phyloP scores from a whole-genome alignment of 2,797 vertebrate species.

The Pelochelys cantorii region DNA sequence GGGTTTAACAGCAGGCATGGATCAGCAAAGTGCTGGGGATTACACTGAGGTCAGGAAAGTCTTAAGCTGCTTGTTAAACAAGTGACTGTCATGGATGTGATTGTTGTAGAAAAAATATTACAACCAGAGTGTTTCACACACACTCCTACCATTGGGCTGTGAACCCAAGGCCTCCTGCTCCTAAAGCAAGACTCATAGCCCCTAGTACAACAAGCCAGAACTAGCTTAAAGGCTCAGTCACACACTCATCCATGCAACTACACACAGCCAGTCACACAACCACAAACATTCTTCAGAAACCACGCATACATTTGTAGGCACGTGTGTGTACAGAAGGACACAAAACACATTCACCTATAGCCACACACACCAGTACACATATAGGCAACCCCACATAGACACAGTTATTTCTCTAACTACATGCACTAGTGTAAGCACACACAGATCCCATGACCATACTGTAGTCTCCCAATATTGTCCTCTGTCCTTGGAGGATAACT shows the following conservation, averaged over 20 bases:
- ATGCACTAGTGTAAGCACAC: neutral
- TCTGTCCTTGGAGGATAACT: accelerated
- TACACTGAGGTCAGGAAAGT: neutral
- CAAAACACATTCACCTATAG: neutral
- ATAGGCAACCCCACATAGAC: neutral
- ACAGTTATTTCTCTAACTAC: neutral
- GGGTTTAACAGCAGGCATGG: conserved; percentile 27
- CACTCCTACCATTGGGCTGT: neutral
- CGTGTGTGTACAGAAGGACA: accelerated
- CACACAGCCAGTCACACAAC: neutral
- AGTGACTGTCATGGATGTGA: neutral
- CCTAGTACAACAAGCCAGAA: too few species aligned
- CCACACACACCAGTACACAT: neutral
- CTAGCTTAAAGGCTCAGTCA: neutral
- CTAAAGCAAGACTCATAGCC: too few species aligned
- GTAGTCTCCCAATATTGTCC: accelerated
- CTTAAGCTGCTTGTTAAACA: conserved; percentile 53
- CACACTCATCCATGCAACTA: accelerated
- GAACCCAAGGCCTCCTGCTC: neutral
- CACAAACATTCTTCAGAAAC: accelerated
- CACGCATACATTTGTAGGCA: accelerated
- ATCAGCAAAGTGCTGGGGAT: conserved; percentile 12
- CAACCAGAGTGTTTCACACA: neutral
- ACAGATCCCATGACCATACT: accelerated
- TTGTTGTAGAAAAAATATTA: conserved; percentile 51